Base-by-base conservation (phyloP, 2,797 vertebrate species). In the Petrocephalus schoutedeni region DNA sequence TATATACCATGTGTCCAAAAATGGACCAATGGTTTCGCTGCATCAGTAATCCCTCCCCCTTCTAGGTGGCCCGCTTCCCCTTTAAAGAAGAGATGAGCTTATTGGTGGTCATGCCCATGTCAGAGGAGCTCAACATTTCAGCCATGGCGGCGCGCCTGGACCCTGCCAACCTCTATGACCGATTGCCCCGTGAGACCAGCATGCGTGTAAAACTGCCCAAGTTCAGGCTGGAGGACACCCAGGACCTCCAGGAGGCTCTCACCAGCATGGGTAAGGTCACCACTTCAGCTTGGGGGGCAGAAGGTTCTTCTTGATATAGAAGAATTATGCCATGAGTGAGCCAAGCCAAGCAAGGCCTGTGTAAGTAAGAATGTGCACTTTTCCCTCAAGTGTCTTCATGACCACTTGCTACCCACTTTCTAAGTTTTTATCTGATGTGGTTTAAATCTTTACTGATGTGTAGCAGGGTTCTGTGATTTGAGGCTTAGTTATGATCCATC, bases 31-130 rank as follows among this genome's bases (percentile, higher is more conserved):
- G 7, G 3, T 59, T 3, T 59, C 1, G 36, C 28, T 57, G 28
- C 41, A 32, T 58, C 56, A 4, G 53, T 56, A 54, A 41, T 56
- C 12, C 56, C 56, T 32, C 84, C 84, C n/a, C 54, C 28, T 16
- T 57, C 23, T 91, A 99, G 98, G 96, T 98, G 87, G 97, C 97
- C 92, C 95, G 95, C 89, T 96, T 99, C 89, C 95, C 97, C 71
- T 98, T 98, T 89, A 96, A 97, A 90, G 95, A 93, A 54, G 98
- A 98, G 85, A 94, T 95, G 93, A 98, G 97, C 89, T 95, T 98
- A 86, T 93, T 99, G 89, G 95, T 96, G 83, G 91, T 99, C 0
- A 92, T 97, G 88, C 98, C 97, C 0, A 88, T 92, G 87, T 91
- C 92, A 12, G 93, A 91, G 4, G 92, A 90, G 3, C 92, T 90